Percentiles rank a stretch among this genome's conserved stretches.
These are phyloP conservation scores for Alloplasta piceator DNA, from an alignment of 2,888 invertebrate species.

Conservation along the genomic window DNA sequence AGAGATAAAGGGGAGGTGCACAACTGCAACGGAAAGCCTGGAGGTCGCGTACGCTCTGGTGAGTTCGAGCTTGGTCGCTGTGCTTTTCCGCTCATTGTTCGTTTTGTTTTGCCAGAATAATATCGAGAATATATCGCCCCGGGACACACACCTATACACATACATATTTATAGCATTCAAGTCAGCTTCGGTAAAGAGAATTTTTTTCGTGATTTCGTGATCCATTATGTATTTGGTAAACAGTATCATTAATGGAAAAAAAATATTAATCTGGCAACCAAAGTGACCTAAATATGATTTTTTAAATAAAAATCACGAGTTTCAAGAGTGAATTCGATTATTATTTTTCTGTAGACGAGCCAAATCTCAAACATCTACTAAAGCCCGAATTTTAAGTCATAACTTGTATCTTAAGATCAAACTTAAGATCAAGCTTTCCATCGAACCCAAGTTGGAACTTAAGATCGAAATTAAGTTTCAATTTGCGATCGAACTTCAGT, in stretches of 20 bases:
- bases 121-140: constrained; percentile 47
- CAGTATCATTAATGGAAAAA: constrained; percentile 28
- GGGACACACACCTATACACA: neutral
- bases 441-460: too few relatives aligned
- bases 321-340: neutral
- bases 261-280: constrained; percentile 7
- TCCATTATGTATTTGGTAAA: constrained; percentile 27
- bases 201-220: constrained; percentile 33
- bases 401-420: too few relatives aligned
- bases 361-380: too few relatives aligned
- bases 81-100: constrained; percentile 47
- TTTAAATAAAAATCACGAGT: neutral
- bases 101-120: constrained; percentile 55
- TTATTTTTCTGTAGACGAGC: too few relatives aligned
- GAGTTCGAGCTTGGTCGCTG: constrained; percentile 40
- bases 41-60: constrained; percentile 33
- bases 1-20: constrained; percentile 25
- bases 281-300: neutral
- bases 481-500: too few relatives aligned
- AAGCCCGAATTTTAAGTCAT: too few relatives aligned
- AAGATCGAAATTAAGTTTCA: too few relatives aligned
- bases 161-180: neutral
- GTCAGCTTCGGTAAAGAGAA: constrained; percentile 19
- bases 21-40: constrained; percentile 42
- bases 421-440: too few relatives aligned